phyloP scores from a whole-genome alignment of 2,888 invertebrate genomes.

The Eupeodes luniger region DNA sequence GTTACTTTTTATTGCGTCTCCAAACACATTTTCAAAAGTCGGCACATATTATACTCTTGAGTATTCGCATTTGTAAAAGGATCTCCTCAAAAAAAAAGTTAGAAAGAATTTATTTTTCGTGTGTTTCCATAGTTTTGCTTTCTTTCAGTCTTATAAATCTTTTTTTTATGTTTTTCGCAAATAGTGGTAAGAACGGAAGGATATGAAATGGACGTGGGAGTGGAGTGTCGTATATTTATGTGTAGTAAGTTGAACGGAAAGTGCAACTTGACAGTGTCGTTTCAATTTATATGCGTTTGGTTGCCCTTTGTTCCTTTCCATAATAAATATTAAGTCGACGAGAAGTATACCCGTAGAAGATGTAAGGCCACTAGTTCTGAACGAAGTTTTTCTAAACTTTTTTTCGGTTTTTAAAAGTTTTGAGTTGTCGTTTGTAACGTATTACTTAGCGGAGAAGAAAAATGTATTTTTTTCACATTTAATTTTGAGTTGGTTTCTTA shows the following conservation, averaged over 20 bases:
- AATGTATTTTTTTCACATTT: neutral
- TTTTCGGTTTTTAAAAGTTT: neutral
- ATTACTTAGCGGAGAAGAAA: neutral
- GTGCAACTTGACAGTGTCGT: conserved; percentile 57
- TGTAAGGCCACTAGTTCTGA: neutral
- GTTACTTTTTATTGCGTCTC: conserved; percentile 16
- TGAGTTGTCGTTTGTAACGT: neutral
- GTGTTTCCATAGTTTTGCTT: conserved; percentile 9
- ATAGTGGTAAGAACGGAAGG: neutral
- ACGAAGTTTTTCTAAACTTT: neutral
- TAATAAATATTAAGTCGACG: conserved; percentile 60
- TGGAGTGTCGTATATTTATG: neutral
- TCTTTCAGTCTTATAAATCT: conserved; percentile 1
- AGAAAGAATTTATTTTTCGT: neutral
- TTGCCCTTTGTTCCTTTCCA: conserved; percentile 52
- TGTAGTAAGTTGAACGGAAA: conserved; percentile 3
- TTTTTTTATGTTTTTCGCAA: neutral
- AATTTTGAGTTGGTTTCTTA: no score
- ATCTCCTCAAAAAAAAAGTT: conserved; percentile 4
- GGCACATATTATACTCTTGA: conserved; percentile 20
- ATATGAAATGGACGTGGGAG: neutral
- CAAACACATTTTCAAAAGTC: conserved; percentile 14
- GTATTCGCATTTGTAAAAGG: conserved; percentile 39
- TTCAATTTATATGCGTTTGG: conserved; percentile 65
- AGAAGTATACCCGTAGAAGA: neutral